Evolutionary conservation across 2,113 vertebrate species (phyloP), one percentile per base, ranked within the genome.

Genomic region (Bombycilla garrulus): DNA sequence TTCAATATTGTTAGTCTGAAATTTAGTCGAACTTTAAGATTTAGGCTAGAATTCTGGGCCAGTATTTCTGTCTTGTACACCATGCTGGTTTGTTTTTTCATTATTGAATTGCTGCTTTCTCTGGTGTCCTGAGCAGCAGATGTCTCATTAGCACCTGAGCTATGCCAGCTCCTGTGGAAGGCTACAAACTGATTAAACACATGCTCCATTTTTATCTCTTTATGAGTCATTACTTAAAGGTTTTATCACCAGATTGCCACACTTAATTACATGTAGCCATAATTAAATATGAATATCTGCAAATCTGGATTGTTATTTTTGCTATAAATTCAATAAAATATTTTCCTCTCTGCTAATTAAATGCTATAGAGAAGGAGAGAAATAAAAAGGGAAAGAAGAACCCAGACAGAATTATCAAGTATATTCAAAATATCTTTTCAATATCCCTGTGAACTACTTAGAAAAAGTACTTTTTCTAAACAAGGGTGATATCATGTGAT

Each of bases 211-310:
- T 98, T 98, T 98, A 94, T 97, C 96, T 97, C 96, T 97, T 97
- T 98, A 97, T 98, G 98, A 98, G 85, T 98, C 97, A 98, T 98
- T 98, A 97, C 96, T 98, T 98, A 98, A 97, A 97, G 95, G 95
- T 97, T 98, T 98, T 98, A 98, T 97, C 97, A 97, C 95, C 97
- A 98, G 97, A 97, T 97, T 98, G 97, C 96, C 93, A 97, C 85
- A 97, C 86, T 98, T 98, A 98, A 98, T 98, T 98, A 97, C 36
- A 47, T 96, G 94, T 91, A 97, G 66, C 92, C 96, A 90, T 97
- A 98, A 98, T 98, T 98, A 98, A 97, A 97, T 96, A 96, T 84
- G 92, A 98, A 91, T 96, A 95, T 98, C 95, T 94, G 57, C 89
- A 97, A 91, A 92, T 65, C 60, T 94, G 91, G 58, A 69, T 97